Percentiles rank a stretch among this genome's conserved stretches.
These are phyloP conservation scores for Drosophila trapezifrons DNA, from an alignment of 1,140 invertebrate species.

Conservation along the genomic window DNA sequence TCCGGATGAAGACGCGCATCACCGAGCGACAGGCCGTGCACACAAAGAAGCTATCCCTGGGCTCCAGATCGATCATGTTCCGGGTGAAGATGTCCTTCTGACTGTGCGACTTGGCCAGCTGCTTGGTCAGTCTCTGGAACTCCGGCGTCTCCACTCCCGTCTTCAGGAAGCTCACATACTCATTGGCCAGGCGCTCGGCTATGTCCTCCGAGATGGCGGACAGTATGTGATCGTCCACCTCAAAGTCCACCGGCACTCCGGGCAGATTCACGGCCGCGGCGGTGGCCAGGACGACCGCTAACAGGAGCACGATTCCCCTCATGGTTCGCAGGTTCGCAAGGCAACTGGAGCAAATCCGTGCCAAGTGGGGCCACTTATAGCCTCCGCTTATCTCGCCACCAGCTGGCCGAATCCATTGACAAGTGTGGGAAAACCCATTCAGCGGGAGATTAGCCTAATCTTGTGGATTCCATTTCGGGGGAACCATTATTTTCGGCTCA, in stretches of 20 bases:
- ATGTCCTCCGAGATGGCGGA: slow-evolving; percentile 73
- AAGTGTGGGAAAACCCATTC: slow-evolving; percentile 14
- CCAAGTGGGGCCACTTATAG: slow-evolving; percentile 59
- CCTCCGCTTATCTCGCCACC: slow-evolving; percentile 35
- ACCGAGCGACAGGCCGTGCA: slow-evolving; percentile 86
- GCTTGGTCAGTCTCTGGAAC: slow-evolving; percentile 58
- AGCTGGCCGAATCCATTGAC: slow-evolving; percentile 31
- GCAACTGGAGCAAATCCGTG: slow-evolving; percentile 29
- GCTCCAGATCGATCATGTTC: slow-evolving; percentile 59
- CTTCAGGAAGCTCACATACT: slow-evolving; percentile 62
- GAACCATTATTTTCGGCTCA: slow-evolving; percentile 6
- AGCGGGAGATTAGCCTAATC: slow-evolving; percentile 34
- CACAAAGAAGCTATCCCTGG: slow-evolving; percentile 73
- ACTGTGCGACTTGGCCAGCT: slow-evolving; percentile 68
- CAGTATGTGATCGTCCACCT: slow-evolving; percentile 57
- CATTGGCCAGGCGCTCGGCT: slow-evolving; percentile 60
- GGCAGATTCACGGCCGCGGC: slow-evolving; percentile 63
- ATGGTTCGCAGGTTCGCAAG: slow-evolving; percentile 40
- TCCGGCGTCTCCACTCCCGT: slow-evolving; percentile 65
- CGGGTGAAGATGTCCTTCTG: slow-evolving; percentile 77
- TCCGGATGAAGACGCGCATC: slow-evolving; percentile 82
- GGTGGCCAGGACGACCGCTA: slow-evolving; percentile 27
- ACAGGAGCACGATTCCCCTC: slow-evolving; percentile 51
- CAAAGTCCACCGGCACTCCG: slow-evolving; percentile 67
- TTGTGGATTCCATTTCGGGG: slow-evolving; percentile 12